Conservation (phyloP, 2,113 vertebrate species). For the Dolichotis patagonum region DNA sequence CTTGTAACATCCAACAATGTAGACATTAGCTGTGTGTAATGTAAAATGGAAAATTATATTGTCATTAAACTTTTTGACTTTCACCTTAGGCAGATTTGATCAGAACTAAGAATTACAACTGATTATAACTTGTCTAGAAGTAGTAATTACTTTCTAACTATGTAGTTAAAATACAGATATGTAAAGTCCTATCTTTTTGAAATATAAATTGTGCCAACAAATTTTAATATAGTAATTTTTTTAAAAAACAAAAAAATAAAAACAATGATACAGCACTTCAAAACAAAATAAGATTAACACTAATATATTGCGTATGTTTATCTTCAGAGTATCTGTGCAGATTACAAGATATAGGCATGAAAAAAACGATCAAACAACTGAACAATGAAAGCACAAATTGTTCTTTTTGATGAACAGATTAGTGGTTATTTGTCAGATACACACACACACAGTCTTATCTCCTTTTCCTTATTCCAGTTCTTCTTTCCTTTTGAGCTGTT, state of each 20-base stretch:
- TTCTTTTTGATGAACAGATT: too few relatives aligned
- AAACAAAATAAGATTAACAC: too few relatives aligned
- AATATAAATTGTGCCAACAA: constrained; percentile 40
- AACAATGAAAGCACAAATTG: too few relatives aligned
- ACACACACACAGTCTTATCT: too few relatives aligned
- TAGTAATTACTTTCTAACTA: constrained; percentile 64
- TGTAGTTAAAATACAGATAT: constrained; percentile 62
- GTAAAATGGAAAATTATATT: constrained; percentile 65
- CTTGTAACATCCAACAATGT: constrained; percentile 36
- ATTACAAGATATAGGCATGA: too few relatives aligned
- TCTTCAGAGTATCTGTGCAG: too few relatives aligned
- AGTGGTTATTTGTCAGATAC: too few relatives aligned
- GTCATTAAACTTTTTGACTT: constrained; percentile 61
- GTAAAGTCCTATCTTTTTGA: constrained; percentile 50
- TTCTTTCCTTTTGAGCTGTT: too few relatives aligned
- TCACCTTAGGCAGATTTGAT: constrained; percentile 51
- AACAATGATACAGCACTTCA: too few relatives aligned
- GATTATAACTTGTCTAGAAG: constrained; percentile 57
- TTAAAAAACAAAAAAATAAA: neutral
- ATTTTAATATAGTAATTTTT: constrained; percentile 46
- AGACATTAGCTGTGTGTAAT: constrained; percentile 54
- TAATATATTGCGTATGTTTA: too few relatives aligned
- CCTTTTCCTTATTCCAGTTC: too few relatives aligned
- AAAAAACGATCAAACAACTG: too few relatives aligned
- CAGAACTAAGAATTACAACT: constrained; percentile 56